These are phyloP conservation scores for Leptogaster cylindrica DNA, from an alignment of 2,888 invertebrate genomes.

Conservation along the genomic window DNA sequence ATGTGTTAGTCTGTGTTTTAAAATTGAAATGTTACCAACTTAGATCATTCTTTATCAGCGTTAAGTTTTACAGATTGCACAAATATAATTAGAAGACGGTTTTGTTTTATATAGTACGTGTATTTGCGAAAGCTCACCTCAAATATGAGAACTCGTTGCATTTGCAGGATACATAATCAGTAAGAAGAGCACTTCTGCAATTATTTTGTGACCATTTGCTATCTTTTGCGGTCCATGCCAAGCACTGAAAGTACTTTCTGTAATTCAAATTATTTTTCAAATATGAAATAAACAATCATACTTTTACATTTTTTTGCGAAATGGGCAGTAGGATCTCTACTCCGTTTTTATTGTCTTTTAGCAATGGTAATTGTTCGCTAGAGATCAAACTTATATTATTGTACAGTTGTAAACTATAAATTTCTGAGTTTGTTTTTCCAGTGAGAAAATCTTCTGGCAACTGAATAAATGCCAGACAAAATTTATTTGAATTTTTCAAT, in stretches of 20 bases:
- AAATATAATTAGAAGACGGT: no score
- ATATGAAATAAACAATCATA: no score
- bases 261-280: neutral
- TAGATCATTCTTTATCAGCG: no score
- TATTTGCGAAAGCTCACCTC: neutral
- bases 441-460: constrained; percentile 8
- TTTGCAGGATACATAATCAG: neutral
- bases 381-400: neutral
- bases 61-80: neutral
- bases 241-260: neutral
- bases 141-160: constrained; percentile 8
- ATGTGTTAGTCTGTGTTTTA: no score
- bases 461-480: constrained; percentile 2
- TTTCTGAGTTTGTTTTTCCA: neutral
- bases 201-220: neutral
- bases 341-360: no score
- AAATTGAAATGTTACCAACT: no score
- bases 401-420: constrained; percentile 2
- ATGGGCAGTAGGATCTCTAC: neutral
- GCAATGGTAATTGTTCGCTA: no score
- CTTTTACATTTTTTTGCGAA: neutral
- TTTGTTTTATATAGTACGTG: no score
- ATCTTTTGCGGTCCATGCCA: neutral
- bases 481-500: neutral
- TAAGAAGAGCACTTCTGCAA: neutral